Evolutionary conservation across 2,113 vertebrate species (phyloP).

Genomic region (Scomber colias): DNA sequence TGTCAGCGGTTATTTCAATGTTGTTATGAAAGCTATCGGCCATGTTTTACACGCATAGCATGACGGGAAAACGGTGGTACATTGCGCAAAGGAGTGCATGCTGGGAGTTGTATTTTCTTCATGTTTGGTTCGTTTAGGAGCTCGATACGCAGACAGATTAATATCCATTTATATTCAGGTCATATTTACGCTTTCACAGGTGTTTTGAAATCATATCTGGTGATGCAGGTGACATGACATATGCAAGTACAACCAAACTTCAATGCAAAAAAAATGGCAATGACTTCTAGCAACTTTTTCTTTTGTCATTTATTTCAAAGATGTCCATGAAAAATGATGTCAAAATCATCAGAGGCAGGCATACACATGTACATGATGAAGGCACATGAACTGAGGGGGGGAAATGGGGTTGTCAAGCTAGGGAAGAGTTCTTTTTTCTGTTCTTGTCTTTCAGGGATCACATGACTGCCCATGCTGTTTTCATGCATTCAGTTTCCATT

Average conservation of each 20-base stretch:
- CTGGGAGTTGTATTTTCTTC: constrained; percentile 68
- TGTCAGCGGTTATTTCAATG: neutral
- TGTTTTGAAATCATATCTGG: constrained; percentile 3
- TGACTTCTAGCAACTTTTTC: constrained; percentile 59
- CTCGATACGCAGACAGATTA: neutral
- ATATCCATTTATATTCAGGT: neutral
- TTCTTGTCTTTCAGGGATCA: constrained; percentile 12
- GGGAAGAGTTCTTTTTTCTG: constrained; percentile 11
- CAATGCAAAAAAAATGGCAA: constrained; percentile 54
- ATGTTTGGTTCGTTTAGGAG: neutral
- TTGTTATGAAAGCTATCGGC: constrained; percentile 18
- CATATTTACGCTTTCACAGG: neutral
- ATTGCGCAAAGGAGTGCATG: constrained; percentile 27
- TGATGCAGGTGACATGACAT: constrained; percentile 56
- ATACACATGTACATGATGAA: constrained; percentile 87
- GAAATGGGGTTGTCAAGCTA: constrained; percentile 9
- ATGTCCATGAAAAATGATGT: constrained; percentile 83
- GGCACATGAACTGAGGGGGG: constrained; percentile 88
- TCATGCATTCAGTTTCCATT: constrained; percentile 44
- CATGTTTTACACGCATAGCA: constrained; percentile 58
- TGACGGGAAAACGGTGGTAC: constrained; percentile 56
- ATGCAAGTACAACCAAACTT: constrained; percentile 48
- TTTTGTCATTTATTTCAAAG: constrained; percentile 85
- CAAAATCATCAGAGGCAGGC: constrained; percentile 79
- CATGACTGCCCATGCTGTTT: constrained; percentile 34